phyloP scores from a whole-genome alignment of 2,113 vertebrate genomes.

The Cyanoliseus patagonus region DNA sequence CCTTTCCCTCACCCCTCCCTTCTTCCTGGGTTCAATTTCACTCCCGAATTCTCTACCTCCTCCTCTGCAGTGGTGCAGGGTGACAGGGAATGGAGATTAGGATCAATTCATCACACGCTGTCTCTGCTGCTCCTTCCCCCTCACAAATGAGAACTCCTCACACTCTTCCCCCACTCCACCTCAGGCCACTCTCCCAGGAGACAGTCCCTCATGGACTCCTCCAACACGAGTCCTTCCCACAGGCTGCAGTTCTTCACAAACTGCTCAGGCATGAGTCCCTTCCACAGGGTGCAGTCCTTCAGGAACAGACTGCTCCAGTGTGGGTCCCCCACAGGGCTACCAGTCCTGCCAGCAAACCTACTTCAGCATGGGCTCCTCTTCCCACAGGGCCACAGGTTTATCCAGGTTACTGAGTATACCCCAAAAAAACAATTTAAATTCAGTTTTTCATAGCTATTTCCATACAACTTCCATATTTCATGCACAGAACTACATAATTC shows the following conservation, averaged over 20 bases:
- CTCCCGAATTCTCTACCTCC: not conserved
- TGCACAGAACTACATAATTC: not conserved
- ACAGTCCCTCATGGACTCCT: not conserved
- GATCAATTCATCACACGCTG: not conserved
- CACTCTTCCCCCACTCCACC: not conserved
- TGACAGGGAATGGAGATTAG: not conserved
- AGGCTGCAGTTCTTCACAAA: not conserved
- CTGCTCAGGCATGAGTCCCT: not conserved
- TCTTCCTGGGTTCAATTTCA: not conserved
- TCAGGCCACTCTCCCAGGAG: not conserved
- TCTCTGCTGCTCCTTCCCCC: not conserved
- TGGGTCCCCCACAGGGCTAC: not conserved
- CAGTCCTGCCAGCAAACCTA: not conserved
- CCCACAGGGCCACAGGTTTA: not conserved
- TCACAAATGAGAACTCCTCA: not conserved
- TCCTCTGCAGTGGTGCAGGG: not conserved
- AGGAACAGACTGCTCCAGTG: not conserved
- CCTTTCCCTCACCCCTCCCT: not conserved
- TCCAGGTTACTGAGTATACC: not conserved
- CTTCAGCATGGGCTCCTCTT: not conserved
- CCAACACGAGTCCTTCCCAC: rapidly evolving
- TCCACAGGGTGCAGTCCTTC: not conserved
- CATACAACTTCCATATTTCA: not conserved
- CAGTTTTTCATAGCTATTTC: not conserved
- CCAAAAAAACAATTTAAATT: not conserved